Conservation (phyloP, 2,797 vertebrate genomes). For the Muscicapa comitata region DNA sequence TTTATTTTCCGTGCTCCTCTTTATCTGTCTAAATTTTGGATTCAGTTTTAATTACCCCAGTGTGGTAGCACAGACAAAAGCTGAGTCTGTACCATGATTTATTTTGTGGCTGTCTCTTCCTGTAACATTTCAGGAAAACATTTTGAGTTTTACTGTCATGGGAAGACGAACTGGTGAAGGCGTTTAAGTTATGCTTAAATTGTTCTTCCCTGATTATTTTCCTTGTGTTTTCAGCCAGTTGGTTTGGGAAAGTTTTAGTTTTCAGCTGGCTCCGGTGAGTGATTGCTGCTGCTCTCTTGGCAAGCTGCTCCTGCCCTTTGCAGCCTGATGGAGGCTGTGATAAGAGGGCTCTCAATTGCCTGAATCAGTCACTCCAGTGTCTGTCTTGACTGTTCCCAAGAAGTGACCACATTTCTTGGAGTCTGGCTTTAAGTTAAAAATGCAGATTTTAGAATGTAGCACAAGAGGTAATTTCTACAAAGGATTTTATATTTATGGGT, state of each 20-base stretch:
- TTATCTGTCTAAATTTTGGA: not conserved
- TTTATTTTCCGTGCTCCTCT: not conserved
- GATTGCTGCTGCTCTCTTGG: not conserved
- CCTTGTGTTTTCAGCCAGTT: not conserved
- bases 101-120: not conserved
- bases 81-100: not conserved
- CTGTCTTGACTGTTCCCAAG: not conserved
- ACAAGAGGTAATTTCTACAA: slow-evolving; percentile 26
- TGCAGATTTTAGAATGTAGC: slow-evolving; percentile 32
- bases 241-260: not conserved
- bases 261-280: not conserved
- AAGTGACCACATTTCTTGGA: not conserved
- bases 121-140: not conserved
- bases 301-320: not conserved
- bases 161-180: not conserved
- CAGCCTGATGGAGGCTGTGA: not conserved
- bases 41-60: not conserved
- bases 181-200: not conserved
- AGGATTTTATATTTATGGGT: slow-evolving; percentile 49
- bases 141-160: not conserved
- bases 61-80: not conserved
- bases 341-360: not conserved
- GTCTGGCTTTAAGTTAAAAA: slow-evolving; percentile 43
- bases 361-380: not conserved
- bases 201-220: not conserved